Conservation (phyloP, 2,797 vertebrate species). For the Girardinus metallicus region DNA sequence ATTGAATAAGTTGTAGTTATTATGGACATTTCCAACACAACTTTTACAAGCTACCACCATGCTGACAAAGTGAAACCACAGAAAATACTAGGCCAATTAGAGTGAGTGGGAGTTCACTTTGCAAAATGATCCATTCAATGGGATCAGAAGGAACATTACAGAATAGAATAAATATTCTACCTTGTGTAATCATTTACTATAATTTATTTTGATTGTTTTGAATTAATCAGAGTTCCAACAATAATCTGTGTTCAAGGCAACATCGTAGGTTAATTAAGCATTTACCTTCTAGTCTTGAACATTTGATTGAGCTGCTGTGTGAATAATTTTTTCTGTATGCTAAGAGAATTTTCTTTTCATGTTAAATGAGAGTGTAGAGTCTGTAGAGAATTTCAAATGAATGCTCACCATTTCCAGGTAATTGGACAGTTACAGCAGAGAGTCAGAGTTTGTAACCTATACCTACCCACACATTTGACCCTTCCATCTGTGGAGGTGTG, state of each 20-base stretch:
- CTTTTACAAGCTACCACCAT: neutral
- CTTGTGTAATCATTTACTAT: neutral
- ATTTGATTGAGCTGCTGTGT: neutral
- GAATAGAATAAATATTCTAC: neutral
- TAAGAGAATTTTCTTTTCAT: neutral
- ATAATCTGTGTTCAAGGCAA: neutral
- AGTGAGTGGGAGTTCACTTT: neutral
- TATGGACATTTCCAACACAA: neutral
- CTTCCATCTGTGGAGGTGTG: neutral
- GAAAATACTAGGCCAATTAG: neutral
- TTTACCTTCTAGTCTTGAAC: neutral
- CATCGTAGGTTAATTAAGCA: neutral
- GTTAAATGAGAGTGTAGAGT: neutral
- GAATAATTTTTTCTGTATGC: neutral
- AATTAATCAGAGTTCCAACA: neutral
- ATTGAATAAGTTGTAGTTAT: neutral
- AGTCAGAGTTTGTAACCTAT: slow-evolving; percentile 1
- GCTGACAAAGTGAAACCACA: neutral
- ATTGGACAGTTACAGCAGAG: neutral
- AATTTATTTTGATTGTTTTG: neutral
- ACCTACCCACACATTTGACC: slow-evolving; percentile 1
- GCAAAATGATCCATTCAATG: neutral
- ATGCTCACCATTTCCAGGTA: neutral
- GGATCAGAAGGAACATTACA: neutral
- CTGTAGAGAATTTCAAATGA: neutral